A percentile compares a stretch with the other conserved stretches of the same genome.
Conservation (phyloP, 2,797 vertebrate species). For the Menidia menidia region DNA sequence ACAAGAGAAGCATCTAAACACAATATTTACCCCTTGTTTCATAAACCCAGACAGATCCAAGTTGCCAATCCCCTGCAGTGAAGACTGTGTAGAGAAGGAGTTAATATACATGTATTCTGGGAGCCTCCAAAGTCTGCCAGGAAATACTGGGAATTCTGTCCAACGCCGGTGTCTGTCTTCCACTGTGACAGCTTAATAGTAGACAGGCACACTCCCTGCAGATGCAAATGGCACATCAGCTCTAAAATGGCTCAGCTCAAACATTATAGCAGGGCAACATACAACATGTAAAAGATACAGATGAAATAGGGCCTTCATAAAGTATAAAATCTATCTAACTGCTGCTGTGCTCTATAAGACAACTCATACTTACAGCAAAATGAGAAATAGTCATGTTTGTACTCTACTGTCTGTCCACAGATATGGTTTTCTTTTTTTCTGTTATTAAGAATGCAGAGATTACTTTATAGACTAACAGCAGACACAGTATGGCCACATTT, state of each 20-base stretch:
- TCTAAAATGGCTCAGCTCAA: slow-evolving; percentile 5
- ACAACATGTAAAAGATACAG: neutral
- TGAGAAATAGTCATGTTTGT: too few species aligned
- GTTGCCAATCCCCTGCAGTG: slow-evolving; percentile 41
- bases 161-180: slow-evolving; percentile 44
- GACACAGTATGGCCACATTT: too few species aligned
- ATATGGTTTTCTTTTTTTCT: too few species aligned
- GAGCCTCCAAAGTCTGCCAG: slow-evolving; percentile 39
- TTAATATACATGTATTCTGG: slow-evolving; percentile 45
- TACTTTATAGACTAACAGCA: too few species aligned
- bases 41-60: slow-evolving; percentile 34
- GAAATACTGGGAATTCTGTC: slow-evolving; percentile 51
- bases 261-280: slow-evolving; percentile 1
- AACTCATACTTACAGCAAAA: too few species aligned
- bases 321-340: neutral
- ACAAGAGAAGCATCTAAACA: slow-evolving; percentile 11
- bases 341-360: neutral
- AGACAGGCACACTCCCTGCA: slow-evolving; percentile 31
- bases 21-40: neutral
- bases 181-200: slow-evolving; percentile 56
- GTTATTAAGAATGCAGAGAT: too few species aligned
- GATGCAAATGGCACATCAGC: slow-evolving; percentile 19
- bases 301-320: neutral
- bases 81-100: slow-evolving; percentile 33
- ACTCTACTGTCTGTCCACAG: too few species aligned